Evolutionary conservation across 2,888 invertebrate species (phyloP).

Genomic region (Barypeithes pellucidus): DNA sequence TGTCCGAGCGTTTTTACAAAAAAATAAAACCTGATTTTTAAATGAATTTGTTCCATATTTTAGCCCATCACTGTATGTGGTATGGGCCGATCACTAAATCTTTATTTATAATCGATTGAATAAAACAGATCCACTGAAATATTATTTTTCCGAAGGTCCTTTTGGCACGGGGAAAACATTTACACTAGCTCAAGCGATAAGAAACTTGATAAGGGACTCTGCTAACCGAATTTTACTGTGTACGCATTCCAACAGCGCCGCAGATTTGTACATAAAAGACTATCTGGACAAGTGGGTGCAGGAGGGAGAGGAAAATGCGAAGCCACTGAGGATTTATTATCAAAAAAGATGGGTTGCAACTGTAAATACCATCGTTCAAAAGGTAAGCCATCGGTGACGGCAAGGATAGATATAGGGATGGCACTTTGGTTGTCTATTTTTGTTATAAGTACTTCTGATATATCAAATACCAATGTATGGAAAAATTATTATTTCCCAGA

Average conservation of each 20-base stretch:
- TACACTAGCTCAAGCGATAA: constrained; percentile 83
- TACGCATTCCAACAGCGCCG: constrained; percentile 91
- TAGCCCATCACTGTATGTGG: no score
- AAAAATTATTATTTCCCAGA: no score
- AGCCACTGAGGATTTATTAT: constrained; percentile 86
- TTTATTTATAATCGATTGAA: not conserved
- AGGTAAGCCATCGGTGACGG: constrained; percentile 68
- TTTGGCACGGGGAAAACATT: constrained; percentile 93
- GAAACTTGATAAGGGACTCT: constrained; percentile 77
- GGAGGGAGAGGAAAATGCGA: constrained; percentile 77
- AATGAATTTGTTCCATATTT: no score
- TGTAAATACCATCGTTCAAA: constrained; percentile 80
- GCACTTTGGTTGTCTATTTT: no score
- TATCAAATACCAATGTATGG: no score
- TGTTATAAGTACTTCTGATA: no score
- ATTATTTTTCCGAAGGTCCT: constrained; percentile 71
- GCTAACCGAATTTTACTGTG: constrained; percentile 84
- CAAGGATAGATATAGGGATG: no score
- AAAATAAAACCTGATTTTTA: no score
- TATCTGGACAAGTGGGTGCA: constrained; percentile 86
- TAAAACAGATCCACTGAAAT: not conserved
- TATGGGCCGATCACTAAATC: no score
- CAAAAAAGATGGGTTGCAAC: constrained; percentile 86
- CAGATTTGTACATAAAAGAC: constrained; percentile 88
- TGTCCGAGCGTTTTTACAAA: no score